Conservation (phyloP, 2,888 invertebrate species). For the Hylaea fasciaria region DNA sequence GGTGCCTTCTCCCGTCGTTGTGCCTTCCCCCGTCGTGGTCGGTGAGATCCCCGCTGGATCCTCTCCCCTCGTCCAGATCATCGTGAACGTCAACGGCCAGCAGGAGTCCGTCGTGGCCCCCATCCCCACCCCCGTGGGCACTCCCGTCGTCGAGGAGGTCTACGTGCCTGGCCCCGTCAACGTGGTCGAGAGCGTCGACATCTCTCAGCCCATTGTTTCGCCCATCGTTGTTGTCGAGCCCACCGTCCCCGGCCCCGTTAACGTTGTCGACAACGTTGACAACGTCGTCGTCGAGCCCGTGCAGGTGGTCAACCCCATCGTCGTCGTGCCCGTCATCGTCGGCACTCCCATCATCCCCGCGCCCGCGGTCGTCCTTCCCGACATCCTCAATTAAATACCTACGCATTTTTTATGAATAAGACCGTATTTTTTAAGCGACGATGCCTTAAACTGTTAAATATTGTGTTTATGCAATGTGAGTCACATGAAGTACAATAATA, state of each 20-base stretch:
- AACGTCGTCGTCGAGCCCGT: conserved; percentile 35
- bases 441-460: conserved; percentile 5
- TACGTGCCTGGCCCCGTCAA: conserved; percentile 33
- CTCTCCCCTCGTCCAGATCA: conserved; percentile 52
- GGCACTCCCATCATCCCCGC: conserved; percentile 51
- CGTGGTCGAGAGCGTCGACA: conserved; percentile 30
- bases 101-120: conserved; percentile 24
- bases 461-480: conserved; percentile 24
- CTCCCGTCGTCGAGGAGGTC: conserved; percentile 30
- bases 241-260: conserved; percentile 26
- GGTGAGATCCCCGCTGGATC: conserved; percentile 24
- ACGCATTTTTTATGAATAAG: background rate
- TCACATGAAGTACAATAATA: conserved; percentile 23
- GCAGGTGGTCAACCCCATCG: conserved; percentile 27
- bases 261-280: conserved; percentile 40
- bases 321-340: conserved; percentile 21
- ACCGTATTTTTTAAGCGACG: conserved; percentile 9
- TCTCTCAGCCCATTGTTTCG: conserved; percentile 24
- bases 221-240: conserved; percentile 31
- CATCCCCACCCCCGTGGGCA: conserved; percentile 24
- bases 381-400: conserved; percentile 52
- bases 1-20: conserved; percentile 31
- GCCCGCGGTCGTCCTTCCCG: conserved; percentile 56
- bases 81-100: conserved; percentile 49
- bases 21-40: conserved; percentile 19